phyloP scores from a whole-genome alignment of 2,888 invertebrate species.

The Cheilosia vulpina region DNA sequence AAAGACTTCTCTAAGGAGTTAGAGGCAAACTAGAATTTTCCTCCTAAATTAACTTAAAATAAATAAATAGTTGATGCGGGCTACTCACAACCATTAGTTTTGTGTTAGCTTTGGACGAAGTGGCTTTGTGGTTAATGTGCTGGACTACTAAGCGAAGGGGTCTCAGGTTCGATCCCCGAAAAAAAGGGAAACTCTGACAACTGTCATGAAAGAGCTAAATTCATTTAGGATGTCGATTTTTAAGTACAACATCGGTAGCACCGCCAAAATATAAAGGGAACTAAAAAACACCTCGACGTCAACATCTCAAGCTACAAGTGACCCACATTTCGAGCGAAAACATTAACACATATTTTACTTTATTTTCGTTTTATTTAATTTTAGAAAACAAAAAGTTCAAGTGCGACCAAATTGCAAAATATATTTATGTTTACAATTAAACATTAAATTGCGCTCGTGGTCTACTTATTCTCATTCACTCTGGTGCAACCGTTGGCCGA shows the following conservation, averaged over 20 bases:
- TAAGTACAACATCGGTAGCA: neutral
- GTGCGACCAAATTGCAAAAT: constrained; percentile 6
- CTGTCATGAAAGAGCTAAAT: too few species aligned
- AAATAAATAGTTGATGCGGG: too few species aligned
- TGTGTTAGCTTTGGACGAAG: too few species aligned
- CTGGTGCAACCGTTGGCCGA: neutral
- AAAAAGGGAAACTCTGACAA: too few species aligned
- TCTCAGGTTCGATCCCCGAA: too few species aligned
- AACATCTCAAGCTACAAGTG: neutral
- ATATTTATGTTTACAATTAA: neutral
- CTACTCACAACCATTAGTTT: too few species aligned
- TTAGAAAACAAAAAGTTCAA: constrained; percentile 7
- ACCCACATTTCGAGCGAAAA: neutral
- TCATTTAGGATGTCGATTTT: too few species aligned
- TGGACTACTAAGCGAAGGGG: too few species aligned
- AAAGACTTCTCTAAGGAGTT: too few species aligned
- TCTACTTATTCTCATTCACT: constrained; percentile 23
- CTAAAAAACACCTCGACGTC: neutral
- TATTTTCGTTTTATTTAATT: neutral
- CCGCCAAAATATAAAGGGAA: neutral
- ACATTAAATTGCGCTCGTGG: neutral
- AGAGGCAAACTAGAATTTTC: too few species aligned
- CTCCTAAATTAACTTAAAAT: too few species aligned
- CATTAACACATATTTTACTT: neutral
- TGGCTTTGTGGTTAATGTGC: too few species aligned